Base-by-base conservation (phyloP, 2,888 invertebrate genomes). In the Conops quadrifasciatus region DNA sequence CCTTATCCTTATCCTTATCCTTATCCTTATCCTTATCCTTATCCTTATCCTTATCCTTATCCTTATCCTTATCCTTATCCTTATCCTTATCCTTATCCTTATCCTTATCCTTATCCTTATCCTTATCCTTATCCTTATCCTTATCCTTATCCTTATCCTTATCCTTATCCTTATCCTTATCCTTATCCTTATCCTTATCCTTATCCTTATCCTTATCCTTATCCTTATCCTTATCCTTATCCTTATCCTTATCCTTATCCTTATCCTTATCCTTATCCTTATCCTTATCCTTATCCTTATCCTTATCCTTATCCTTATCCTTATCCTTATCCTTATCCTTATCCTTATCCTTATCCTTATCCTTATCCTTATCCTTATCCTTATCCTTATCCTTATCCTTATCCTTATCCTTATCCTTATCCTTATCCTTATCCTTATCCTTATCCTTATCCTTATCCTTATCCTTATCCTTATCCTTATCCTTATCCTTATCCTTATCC, bases 1-100 rank as follows among this genome's bases (percentile, higher is more conserved):
- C 45, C 45, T 45, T 45, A 45, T 45, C 45, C 45, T 45, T 45
- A 45, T 45, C 45, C 45, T 45, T 45, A 45, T 45, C 45, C 45
- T 45, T 45, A 45, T 45, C 45, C 45, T 45, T 45, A 45, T 45
- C 45, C 45, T 45, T 45, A 45, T 45, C 45, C 45, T 45, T 45
- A 45, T 45, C 45, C 45, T 45, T 45, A 45, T 45, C 45, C 45
- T 45, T 45, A 45, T 45, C 45, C 45, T 45, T 45, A 45, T 45
- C 45, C 45, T 45, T 45, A 45, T 45, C 45, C 45, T 45, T 45
- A 45, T 45, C 45, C 45, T 45, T 45, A 45, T 45, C 45, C 45
- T 45, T 45, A 45, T 45, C 45, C 45, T 45, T 45, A 45, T 45
- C 45, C 45, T 45, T 45, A 45, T 45, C 45, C 45, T 45, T 45